Conservation (phyloP, 2,888 invertebrate species). For the Dryobotodes eremita region DNA sequence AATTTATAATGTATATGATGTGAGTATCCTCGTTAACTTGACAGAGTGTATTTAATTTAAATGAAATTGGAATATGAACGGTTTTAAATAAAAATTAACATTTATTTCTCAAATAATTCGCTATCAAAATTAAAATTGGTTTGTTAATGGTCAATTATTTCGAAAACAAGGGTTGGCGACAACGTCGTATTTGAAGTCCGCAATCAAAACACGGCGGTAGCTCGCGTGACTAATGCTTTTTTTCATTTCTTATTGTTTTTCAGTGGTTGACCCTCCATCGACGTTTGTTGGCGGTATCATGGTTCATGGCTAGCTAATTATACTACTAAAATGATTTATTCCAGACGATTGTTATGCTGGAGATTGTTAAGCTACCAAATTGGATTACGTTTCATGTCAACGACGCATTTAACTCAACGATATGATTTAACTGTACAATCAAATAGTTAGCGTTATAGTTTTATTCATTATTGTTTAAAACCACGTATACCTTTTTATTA, state of each 20-base stretch:
- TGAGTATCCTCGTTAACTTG: not conserved
- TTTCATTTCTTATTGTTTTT: constrained; percentile 89
- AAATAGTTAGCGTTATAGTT: constrained; percentile 61
- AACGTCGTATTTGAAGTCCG: constrained; percentile 69
- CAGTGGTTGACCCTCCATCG: constrained; percentile 88
- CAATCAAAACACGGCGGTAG: constrained; percentile 72
- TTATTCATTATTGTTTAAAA: constrained; percentile 52
- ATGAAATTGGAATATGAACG: constrained; percentile 11
- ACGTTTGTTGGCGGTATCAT: constrained; percentile 78
- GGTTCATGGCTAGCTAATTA: constrained; percentile 80
- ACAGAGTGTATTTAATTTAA: constrained; percentile 9
- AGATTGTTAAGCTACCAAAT: constrained; percentile 76
- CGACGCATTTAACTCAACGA: constrained; percentile 76
- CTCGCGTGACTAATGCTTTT: constrained; percentile 89
- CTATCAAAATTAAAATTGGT: constrained; percentile 40
- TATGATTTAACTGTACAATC: constrained; percentile 70
- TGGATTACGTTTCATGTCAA: constrained; percentile 80
- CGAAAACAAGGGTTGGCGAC: constrained; percentile 46
- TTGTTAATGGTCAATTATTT: constrained; percentile 54
- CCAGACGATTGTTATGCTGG: constrained; percentile 76
- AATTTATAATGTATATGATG: not conserved
- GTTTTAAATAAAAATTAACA: constrained; percentile 7
- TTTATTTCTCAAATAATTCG: constrained; percentile 1
- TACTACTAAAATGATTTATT: constrained; percentile 85
- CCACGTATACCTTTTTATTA: constrained; percentile 24